Evolutionary conservation across 2,797 vertebrate species (phyloP).

Genomic region (Amblyopsis hoosieri): DNA sequence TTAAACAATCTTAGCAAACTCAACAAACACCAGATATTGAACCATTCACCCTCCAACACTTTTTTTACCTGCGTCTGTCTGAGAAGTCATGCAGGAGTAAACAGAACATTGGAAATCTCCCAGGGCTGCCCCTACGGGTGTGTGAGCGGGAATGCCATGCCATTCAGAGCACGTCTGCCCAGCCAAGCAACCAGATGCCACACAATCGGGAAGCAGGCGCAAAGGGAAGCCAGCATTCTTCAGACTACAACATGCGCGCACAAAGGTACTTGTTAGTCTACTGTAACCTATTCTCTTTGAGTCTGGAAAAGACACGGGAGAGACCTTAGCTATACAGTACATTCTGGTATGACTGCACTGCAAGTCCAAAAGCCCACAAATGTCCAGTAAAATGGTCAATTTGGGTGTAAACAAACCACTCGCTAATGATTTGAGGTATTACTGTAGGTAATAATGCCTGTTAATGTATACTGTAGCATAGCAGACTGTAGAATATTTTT

Average conservation of each 20-base stretch:
- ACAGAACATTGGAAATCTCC: conserved; percentile 96
- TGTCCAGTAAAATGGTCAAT: no score
- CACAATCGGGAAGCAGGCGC: conserved; percentile 83
- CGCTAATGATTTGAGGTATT: no score
- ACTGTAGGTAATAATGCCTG: no score
- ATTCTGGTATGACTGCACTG: no score
- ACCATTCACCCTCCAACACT: no score
- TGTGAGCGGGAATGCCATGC: conserved; percentile 86
- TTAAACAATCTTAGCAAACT: not conserved
- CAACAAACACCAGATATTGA: not conserved
- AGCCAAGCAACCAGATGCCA: conserved; percentile 81
- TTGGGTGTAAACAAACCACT: no score
- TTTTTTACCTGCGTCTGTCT: conserved; percentile 88
- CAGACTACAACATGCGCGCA: conserved; percentile 80
- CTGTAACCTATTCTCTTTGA: no score
- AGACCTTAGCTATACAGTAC: no score
- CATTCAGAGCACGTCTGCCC: conserved; percentile 81
- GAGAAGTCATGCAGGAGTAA: conserved; percentile 87
- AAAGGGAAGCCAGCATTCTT: conserved; percentile 83
- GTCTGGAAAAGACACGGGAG: no score
- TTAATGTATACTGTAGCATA: no score
- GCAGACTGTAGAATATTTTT: no score
- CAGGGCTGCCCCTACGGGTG: conserved; percentile 86
- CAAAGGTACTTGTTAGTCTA: conserved; percentile 35
- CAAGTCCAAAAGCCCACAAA: no score